A percentile compares a stretch with the other conserved stretches of the same genome.
phyloP scores from a whole-genome alignment of 2,113 vertebrate genomes.

The Bucco capensis region DNA sequence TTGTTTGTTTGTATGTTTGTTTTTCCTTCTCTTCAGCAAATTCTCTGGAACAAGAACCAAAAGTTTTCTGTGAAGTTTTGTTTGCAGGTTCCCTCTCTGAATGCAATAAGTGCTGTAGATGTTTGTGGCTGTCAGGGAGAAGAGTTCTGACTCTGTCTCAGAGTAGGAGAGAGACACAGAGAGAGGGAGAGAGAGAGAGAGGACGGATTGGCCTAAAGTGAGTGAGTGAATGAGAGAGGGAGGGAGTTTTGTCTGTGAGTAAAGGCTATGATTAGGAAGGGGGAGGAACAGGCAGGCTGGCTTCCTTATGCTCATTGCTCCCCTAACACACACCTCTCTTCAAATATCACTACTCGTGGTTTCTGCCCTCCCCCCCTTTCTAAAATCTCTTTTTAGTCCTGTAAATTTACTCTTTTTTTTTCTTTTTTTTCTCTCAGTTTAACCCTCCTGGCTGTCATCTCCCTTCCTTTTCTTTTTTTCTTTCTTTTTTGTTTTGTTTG shows the following conservation, averaged over 20 bases:
- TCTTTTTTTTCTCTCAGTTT: background rate
- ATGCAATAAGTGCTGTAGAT: slow-evolving; percentile 78
- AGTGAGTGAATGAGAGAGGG: slow-evolving; percentile 84
- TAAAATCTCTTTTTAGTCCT: slow-evolving; percentile 34
- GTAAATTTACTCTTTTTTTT: background rate
- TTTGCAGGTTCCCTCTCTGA: slow-evolving; percentile 79
- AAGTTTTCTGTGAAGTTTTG: slow-evolving; percentile 85
- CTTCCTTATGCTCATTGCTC: slow-evolving; percentile 74
- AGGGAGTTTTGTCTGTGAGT: slow-evolving; percentile 81
- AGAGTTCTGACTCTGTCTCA: slow-evolving; percentile 80
- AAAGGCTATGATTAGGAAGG: slow-evolving; percentile 79
- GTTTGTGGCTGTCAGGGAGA: slow-evolving; percentile 82
- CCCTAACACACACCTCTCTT: slow-evolving; percentile 77
- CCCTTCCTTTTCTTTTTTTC: background rate
- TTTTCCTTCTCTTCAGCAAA: slow-evolving; percentile 75
- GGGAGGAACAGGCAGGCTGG: slow-evolving; percentile 80
- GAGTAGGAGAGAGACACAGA: slow-evolving; percentile 71
- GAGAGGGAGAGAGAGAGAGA: slow-evolving; percentile 65
- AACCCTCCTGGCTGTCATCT: background rate
- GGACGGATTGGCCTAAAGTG: slow-evolving; percentile 80
- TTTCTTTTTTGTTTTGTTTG: slow-evolving; percentile 9
- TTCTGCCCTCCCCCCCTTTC: slow-evolving; percentile 59
- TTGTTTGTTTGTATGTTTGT: slow-evolving; percentile 49
- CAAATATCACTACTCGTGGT: slow-evolving; percentile 66
- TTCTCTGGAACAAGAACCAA: slow-evolving; percentile 81